A percentile compares a stretch with the other conserved stretches of the same genome.
Conservation (phyloP, 2,888 invertebrate species). For the Eueremaeus valkanovi region DNA sequence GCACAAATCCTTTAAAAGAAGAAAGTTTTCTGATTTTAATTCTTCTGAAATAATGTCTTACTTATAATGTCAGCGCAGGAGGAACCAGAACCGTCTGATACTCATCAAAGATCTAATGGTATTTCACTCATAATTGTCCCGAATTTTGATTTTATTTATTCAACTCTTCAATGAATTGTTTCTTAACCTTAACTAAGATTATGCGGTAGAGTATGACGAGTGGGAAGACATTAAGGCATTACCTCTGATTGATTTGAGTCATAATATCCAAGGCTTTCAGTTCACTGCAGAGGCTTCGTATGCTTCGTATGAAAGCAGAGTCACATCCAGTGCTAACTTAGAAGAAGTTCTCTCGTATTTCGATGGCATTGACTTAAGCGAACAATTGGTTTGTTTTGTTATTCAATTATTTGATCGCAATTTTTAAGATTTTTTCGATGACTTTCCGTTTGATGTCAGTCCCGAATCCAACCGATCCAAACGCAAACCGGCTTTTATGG, state of each 20-base stretch:
- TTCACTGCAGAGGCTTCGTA: background rate
- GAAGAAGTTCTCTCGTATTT: conserved; percentile 46
- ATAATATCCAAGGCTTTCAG: background rate
- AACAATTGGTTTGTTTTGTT: conserved; percentile 44
- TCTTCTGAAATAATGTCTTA: no score
- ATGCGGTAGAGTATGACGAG: background rate
- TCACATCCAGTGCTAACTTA: background rate
- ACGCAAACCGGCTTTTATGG: conserved; percentile 43
- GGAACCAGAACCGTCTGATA: background rate
- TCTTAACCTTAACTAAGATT: background rate
- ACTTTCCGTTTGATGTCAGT: background rate
- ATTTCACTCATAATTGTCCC: background rate
- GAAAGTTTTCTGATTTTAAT: no score
- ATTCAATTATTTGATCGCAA: background rate
- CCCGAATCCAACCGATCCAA: conserved; percentile 43
- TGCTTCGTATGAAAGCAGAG: background rate
- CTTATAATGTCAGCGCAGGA: background rate
- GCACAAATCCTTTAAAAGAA: no score
- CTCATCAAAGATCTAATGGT: background rate
- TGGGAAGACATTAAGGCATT: conserved; percentile 39
- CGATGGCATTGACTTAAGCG: conserved; percentile 43
- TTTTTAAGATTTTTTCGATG: background rate
- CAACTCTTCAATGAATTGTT: background rate
- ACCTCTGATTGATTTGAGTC: conserved; percentile 35
- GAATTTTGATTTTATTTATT: no score